These are phyloP conservation scores for Myripristis murdjan DNA, from an alignment of 2,797 vertebrate species.

Conservation along the genomic window DNA sequence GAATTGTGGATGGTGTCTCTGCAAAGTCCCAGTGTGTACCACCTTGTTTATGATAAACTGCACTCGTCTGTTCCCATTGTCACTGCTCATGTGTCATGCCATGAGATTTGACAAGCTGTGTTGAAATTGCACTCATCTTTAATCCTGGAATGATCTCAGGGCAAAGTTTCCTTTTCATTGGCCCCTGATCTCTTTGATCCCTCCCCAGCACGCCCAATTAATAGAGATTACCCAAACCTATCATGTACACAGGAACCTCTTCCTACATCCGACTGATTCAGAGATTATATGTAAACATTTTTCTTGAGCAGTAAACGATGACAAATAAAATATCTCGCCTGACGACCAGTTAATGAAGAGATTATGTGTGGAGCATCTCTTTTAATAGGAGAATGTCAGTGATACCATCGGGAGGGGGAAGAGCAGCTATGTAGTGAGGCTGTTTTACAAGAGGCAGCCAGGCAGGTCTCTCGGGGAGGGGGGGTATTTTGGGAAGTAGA, in stretches of 20 bases:
- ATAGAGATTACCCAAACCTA: conserved; percentile 32
- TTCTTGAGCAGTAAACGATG: conserved; percentile 40
- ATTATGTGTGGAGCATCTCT: conserved; percentile 64
- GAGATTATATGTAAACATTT: conserved; percentile 37
- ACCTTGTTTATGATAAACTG: too few species aligned
- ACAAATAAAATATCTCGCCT: conserved; percentile 43
- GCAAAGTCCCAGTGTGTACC: too few species aligned
- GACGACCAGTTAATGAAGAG: conserved; percentile 67
- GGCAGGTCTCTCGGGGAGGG: conserved; percentile 18
- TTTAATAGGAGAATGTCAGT: conserved; percentile 64
- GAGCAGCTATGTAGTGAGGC: conserved; percentile 33
- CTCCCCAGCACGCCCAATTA: neutral
- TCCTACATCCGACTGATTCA: conserved; percentile 27
- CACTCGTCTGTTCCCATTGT: neutral
- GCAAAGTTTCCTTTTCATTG: conserved; percentile 36
- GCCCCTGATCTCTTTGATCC: conserved; percentile 33
- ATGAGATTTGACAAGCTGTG: neutral
- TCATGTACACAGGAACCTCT: conserved; percentile 31
- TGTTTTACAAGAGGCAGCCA: conserved; percentile 50
- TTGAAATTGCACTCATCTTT: conserved; percentile 2
- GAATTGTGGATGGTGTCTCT: neutral
- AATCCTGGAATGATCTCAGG: conserved; percentile 10
- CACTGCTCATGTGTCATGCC: neutral
- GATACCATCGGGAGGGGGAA: conserved; percentile 36
- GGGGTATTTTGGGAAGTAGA: conserved; percentile 58